Evolutionary conservation across 2,888 invertebrate species (phyloP).

Genomic region (Ferrisia virgata): DNA sequence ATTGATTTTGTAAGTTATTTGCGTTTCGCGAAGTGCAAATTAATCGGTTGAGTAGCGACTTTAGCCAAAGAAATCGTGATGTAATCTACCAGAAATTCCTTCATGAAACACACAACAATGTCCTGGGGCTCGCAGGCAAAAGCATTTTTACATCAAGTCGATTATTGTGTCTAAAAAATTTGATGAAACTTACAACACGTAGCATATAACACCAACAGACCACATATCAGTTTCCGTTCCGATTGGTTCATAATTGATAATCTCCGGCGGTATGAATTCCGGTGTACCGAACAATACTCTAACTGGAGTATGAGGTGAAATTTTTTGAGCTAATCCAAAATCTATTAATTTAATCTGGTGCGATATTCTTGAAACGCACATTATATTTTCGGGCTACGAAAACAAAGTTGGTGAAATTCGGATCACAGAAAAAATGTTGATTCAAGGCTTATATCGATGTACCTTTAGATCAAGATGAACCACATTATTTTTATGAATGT

Average conservation of each 20-base stretch:
- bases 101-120: too few relatives aligned
- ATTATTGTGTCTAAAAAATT: background rate
- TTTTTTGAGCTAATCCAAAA: conserved; percentile 80
- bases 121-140: too few relatives aligned
- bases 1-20: too few relatives aligned
- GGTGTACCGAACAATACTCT: conserved; percentile 83
- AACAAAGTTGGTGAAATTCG: background rate
- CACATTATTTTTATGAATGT: conserved; percentile 79
- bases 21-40: too few relatives aligned
- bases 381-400: conserved; percentile 83
- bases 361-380: conserved; percentile 81
- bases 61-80: too few relatives aligned
- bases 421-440: background rate
- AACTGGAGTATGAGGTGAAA: conserved; percentile 65
- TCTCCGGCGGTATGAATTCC: conserved; percentile 90
- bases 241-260: conserved; percentile 85
- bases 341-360: conserved; percentile 90
- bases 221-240: conserved; percentile 88
- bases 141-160: background rate
- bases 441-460: too few relatives aligned
- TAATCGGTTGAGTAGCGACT: too few relatives aligned
- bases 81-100: too few relatives aligned
- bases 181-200: conserved; percentile 73
- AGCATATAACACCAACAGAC: conserved; percentile 91
- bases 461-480: conserved; percentile 89